Base-by-base conservation (phyloP, 2,888 invertebrate genomes). In the Epiperipatus broadwayi region DNA sequence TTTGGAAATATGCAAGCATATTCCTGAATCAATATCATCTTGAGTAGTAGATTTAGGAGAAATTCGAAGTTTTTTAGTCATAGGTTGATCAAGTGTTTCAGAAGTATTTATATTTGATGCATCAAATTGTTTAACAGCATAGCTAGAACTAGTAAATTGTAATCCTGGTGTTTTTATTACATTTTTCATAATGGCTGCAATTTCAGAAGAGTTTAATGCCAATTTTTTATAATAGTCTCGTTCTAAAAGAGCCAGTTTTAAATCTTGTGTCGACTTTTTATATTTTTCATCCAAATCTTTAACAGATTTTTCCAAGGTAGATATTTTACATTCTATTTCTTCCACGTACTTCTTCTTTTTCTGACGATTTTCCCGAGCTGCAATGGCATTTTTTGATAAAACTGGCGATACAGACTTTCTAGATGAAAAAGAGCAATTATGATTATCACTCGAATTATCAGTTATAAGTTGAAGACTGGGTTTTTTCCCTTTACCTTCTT, bases 301-400 rank as follows among this genome's bases (percentile, higher is more conserved):
- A 0, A 69, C 50, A 44, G 67, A 63, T 20, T 55, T 59, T 50
- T 72, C 72, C 12, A 72, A 57, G n/a, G n/a, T n/a, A n/a, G n/a
- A n/a, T n/a, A n/a, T n/a, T n/a, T n/a, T n/a, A n/a, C n/a, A n/a
- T n/a, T n/a, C n/a, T n/a, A n/a, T n/a, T 12, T 59, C 61, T 41
- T 68, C 61, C 15, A 72, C 47, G 47, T 72, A 67, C 21, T 64
- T 61, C 50, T 73, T 73, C 48, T 73, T 73, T 31, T 62, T 66
- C 2, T 66, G 60, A 2, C 73, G 61, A 50, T 72, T 73, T 49
- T 70, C 68, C 3, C 72, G 57, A 2, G 73, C 73, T 56, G 71
- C 61, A 21, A 70, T 49, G 0, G 72, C 73, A 52, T 72, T 73
- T 45, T 65, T 60, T 7, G 64, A 63, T 12, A 60, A n/a, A n/a